Conservation (phyloP, 2,888 invertebrate genomes). For the Tryphoninae sp. region DNA sequence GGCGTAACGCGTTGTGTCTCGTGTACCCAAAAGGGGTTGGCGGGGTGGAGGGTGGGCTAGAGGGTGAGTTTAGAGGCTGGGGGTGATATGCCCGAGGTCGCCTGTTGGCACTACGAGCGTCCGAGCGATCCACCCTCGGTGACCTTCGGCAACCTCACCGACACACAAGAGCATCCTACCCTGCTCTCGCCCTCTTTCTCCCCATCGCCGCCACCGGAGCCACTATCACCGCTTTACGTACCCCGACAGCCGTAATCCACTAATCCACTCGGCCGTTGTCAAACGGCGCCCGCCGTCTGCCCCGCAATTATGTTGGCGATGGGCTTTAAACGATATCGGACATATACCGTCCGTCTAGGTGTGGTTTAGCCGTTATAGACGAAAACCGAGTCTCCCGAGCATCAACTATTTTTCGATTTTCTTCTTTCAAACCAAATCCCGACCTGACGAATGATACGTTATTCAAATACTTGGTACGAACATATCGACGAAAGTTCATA, state of each 20-base stretch:
- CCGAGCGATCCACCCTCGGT: conserved; percentile 52
- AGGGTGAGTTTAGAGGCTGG: too few species aligned
- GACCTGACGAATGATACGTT: too few species aligned
- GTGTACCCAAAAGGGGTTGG: background rate
- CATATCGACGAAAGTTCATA: too few species aligned
- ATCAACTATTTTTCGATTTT: too few species aligned
- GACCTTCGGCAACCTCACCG: conserved; percentile 19
- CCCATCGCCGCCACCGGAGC: conserved; percentile 14
- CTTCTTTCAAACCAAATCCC: too few species aligned
- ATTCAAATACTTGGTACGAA: too few species aligned
- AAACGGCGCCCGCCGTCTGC: conserved; percentile 59
- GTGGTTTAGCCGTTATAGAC: too few species aligned
- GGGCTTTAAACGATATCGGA: conserved; percentile 55
- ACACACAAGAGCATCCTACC: conserved; percentile 18
- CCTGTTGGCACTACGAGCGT: conserved; percentile 39
- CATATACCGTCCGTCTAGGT: background rate
- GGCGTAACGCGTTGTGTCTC: conserved; percentile 33
- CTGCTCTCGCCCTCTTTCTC: conserved; percentile 33
- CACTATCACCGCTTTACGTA: conserved; percentile 51
- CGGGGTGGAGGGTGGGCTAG: background rate
- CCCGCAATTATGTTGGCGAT: conserved; percentile 58
- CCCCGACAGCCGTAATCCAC: conserved; percentile 62
- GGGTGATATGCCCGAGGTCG: conserved; percentile 29
- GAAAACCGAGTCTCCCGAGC: too few species aligned
- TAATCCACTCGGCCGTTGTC: conserved; percentile 64